A percentile compares a stretch with the other conserved stretches of the same genome.
phyloP scores from a whole-genome alignment of 2,888 invertebrate species.

The Nomada ferruginata region DNA sequence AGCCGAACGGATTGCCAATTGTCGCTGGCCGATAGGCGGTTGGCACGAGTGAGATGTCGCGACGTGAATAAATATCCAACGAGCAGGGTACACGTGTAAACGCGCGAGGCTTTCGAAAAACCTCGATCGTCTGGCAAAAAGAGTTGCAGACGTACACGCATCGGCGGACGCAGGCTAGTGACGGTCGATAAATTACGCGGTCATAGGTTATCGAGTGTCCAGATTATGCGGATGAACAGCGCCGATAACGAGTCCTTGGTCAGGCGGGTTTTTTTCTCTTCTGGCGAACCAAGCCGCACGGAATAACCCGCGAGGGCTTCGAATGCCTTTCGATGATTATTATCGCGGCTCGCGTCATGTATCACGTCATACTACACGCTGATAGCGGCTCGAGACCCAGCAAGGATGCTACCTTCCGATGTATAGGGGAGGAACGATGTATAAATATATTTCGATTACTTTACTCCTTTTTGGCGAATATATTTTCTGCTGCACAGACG shows the following conservation, averaged over 20 bases:
- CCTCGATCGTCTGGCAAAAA: not conserved
- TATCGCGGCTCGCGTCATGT: conserved; percentile 70
- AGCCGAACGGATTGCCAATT: not conserved
- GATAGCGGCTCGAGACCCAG: conserved; percentile 56
- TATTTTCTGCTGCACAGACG: not conserved
- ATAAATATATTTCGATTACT: not conserved
- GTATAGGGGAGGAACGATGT: conserved; percentile 15
- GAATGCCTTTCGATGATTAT: conserved; percentile 72
- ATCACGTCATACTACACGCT: conserved; percentile 73
- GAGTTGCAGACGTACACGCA: not conserved
- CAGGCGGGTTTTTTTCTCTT: conserved; percentile 27
- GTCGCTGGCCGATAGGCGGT: conserved; percentile 6
- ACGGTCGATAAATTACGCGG: conserved; percentile 68
- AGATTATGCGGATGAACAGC: conserved; percentile 68
- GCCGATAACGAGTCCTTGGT: conserved; percentile 59
- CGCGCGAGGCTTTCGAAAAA: conserved; percentile 31
- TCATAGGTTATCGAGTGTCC: conserved; percentile 67
- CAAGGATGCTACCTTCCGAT: conserved; percentile 59
- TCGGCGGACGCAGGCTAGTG: conserved; percentile 3
- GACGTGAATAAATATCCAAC: conserved; percentile 40
- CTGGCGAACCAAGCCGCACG: conserved; percentile 22
- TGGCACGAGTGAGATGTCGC: conserved; percentile 26
- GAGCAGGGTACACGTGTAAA: conserved; percentile 46
- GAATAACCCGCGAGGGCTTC: conserved; percentile 59
- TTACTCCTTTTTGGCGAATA: not conserved